These are phyloP conservation scores for Heliconius ethilla DNA, from an alignment of 2,888 invertebrate species.

Conservation along the genomic window DNA sequence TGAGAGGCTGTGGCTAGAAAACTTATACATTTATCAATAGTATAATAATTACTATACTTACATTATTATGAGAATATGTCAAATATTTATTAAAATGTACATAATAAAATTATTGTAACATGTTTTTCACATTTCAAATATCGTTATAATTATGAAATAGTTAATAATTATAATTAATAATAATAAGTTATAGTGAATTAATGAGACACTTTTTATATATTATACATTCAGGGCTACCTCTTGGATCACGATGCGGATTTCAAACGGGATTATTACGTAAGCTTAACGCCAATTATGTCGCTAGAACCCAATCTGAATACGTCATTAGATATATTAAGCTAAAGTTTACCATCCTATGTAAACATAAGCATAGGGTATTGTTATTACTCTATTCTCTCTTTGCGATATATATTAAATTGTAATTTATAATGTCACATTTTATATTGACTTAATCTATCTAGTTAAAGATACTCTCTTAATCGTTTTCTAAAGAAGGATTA, in stretches of 20 bases:
- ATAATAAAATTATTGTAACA: not conserved
- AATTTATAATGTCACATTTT: not conserved
- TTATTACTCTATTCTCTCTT: not conserved
- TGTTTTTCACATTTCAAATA: not conserved
- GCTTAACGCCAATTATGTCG: conserved; percentile 25
- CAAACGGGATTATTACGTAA: conserved; percentile 23
- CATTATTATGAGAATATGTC: not conserved
- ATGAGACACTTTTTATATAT: not conserved
- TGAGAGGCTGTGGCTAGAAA: not conserved
- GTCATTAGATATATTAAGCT: conserved; percentile 16
- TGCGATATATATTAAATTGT: not conserved
- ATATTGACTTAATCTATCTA: not conserved
- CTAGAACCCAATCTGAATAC: conserved; percentile 27
- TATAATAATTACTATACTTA: not conserved
- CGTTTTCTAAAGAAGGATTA: not conserved
- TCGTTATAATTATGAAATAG: not conserved
- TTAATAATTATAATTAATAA: no score
- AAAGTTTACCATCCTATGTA: not conserved
- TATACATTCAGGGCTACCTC: not conserved
- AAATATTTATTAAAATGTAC: not conserved
- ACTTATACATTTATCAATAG: not conserved
- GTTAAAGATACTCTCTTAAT: not conserved
- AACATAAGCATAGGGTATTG: not conserved
- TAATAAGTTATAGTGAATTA: not conserved
- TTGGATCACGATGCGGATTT: conserved; percentile 9